Conservation (phyloP, 1,140 invertebrate genomes). For the Drosophila kurseongensis region DNA sequence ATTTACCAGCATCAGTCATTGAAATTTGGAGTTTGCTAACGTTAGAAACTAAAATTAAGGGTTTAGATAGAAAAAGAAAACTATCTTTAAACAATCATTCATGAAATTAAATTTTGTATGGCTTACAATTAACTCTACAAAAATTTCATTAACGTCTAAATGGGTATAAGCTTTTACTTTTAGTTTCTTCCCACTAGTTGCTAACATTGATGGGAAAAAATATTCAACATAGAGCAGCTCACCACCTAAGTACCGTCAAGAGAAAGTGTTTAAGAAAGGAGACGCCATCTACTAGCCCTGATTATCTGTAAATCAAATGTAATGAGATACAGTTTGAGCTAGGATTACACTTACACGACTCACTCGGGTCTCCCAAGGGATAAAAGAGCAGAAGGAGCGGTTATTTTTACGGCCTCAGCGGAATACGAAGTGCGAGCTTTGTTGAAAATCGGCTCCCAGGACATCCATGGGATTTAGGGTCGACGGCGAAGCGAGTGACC, state of each 20-base stretch:
- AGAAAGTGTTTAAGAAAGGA: constrained; percentile 43
- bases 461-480: constrained; percentile 38
- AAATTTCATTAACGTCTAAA: background rate
- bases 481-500: constrained; percentile 65
- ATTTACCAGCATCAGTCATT: too few relatives aligned
- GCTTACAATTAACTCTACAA: too few relatives aligned
- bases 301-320: constrained; percentile 69
- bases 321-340: constrained; percentile 58
- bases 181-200: background rate
- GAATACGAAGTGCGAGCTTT: constrained; percentile 39
- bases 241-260: constrained; percentile 25
- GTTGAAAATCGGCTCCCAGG: constrained; percentile 35
- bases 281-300: constrained; percentile 31
- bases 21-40: too few relatives aligned
- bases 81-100: too few relatives aligned
- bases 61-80: too few relatives aligned
- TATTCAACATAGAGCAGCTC: background rate
- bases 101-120: too few relatives aligned
- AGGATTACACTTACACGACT: constrained; percentile 53
- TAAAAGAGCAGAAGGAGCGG: constrained; percentile 6
- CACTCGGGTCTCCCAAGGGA: constrained; percentile 19
- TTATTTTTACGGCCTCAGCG: constrained; percentile 52
- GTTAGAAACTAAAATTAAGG: too few relatives aligned
- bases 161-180: too few relatives aligned
- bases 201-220: background rate